Base-by-base conservation (phyloP, 2,113 vertebrate species). In the Mormoops blainvillei region DNA sequence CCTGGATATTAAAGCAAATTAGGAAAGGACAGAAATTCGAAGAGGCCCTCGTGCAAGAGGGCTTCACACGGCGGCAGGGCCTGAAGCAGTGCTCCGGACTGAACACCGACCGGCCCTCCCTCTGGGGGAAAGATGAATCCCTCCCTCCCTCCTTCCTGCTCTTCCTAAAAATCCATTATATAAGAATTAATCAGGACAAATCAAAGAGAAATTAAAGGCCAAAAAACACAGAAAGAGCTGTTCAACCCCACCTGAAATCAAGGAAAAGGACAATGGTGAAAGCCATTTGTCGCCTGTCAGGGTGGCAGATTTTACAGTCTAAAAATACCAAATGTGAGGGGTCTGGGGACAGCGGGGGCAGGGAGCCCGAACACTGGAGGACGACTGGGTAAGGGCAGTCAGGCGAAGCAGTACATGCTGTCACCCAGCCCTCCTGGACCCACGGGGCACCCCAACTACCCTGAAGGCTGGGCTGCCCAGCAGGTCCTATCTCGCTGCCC, bases 1-100 rank as follows among this genome's bases (percentile, higher is more conserved):
- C 4, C 24, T 5, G 3, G 61, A 24, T 1, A 2, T 8, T 3
- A 26, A 61, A 52, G 38, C 11, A 20, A 12, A 50, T 1, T 5
- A 33, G 0, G 7, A 41, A 50, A 58, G 2, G 22, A 63, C 43
- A 15, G 85, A 28, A n/a, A n/a, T 14, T 14, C 5, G 3, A 7
- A 9, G 24, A 13, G 50, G 3, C 12, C 71, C 50, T 38, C 20
- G 7, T 31, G 78, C 15, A 4, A 61, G 8, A n/a, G 33, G n/a
- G 45, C 33, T 15, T 52, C 8, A 4, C 24, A 24, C n/a, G 63
- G 61, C 16, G 45, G 63, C 43, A 33, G 7, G 31, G 45, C 43
- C 2, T 1, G 16, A 52, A 41, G 24, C 11, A 24, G 63, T 16
- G 14, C 45, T 43, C 45, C 33, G 16, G 7, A 16, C 7, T 1